Base-by-base conservation (phyloP, 2,888 invertebrate genomes). In the Nemotelus nigrinus region DNA sequence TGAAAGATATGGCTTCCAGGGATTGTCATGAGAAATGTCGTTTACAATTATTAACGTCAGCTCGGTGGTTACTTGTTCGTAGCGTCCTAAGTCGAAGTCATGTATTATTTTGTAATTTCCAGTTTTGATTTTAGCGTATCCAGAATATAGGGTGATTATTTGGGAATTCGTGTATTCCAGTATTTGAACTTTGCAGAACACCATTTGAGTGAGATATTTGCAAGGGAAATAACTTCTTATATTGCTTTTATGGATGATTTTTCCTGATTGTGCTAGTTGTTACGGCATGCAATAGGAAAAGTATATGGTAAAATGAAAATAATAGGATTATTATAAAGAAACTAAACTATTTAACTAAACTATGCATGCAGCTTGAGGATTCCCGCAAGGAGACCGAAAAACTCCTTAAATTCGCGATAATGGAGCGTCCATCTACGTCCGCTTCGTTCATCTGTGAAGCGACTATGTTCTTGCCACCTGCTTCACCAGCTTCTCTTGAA, bases 201-300 rank as follows among this genome's bases (percentile, higher is more conserved):
- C 39, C 43, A 63, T 4, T 39, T 41, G 41, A 1, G 8, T 3
- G 43, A 63, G n/a, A 55, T 39, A 74, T 6, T 53, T 67, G 48
- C 3, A 53, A 65, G 39, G 44, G 25, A 48, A 47, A 67, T 67
- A n/a, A 41, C 65, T 65, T 65, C 50, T 78, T 7, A 79, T 79
- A 78, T 68, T 64, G 41, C 57, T 67, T 78, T 79, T 79, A 44
- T 78, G 78, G 43, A 78, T 72, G 7, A 57, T 76, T 65, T 76
- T 76, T 25, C 76, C 79, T 64, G 76, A 78, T 50, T 76, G 55
- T 41, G 78, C 77, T 65, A 65, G 65, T 65, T 25, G 25, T 25
- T 25, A 25, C 25, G 25, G 25, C 25, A 25, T 25, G 25, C 25
- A 25, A 25, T 25, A 25, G 25, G 25, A 25, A 25, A 25, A 25